phyloP scores from a whole-genome alignment of 2,888 invertebrate species.

The Melanophora roralis region DNA sequence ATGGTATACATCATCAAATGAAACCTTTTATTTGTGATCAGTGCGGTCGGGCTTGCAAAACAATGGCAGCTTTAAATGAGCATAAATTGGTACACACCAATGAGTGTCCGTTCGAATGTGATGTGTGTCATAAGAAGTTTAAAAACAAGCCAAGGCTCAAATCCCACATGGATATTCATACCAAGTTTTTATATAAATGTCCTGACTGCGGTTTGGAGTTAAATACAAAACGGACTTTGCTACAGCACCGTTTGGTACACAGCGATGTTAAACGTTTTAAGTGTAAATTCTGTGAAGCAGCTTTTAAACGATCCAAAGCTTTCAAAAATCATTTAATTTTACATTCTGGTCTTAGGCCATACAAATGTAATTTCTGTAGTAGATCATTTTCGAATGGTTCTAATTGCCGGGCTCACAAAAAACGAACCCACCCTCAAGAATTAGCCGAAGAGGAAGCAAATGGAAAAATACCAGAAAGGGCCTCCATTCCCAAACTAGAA shows the following conservation, averaged over 20 bases:
- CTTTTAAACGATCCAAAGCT: slow-evolving; percentile 76
- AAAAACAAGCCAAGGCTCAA: slow-evolving; percentile 74
- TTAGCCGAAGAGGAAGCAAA: slow-evolving; percentile 75
- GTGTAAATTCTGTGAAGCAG: slow-evolving; percentile 74
- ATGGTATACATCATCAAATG: slow-evolving; percentile 72
- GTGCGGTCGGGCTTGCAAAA: slow-evolving; percentile 78
- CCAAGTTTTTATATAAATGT: slow-evolving; percentile 76
- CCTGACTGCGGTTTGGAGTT: slow-evolving; percentile 75
- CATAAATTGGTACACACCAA: slow-evolving; percentile 78
- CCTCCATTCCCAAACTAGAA: slow-evolving; percentile 73
- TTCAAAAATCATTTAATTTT: slow-evolving; percentile 76
- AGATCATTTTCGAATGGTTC: slow-evolving; percentile 76
- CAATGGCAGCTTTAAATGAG: slow-evolving; percentile 78
- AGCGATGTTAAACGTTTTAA: slow-evolving; percentile 74
- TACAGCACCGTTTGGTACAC: slow-evolving; percentile 77
- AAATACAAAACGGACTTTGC: slow-evolving; percentile 77
- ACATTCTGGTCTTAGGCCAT: slow-evolving; percentile 76
- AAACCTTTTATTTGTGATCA: slow-evolving; percentile 78
- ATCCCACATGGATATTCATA: slow-evolving; percentile 77
- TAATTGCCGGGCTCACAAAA: slow-evolving; percentile 77
- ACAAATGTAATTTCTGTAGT: slow-evolving; percentile 76
- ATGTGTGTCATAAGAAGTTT: slow-evolving; percentile 73
- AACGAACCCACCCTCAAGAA: slow-evolving; percentile 75
- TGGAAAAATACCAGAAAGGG: slow-evolving; percentile 69
- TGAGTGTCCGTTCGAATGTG: slow-evolving; percentile 77